phyloP scores from a whole-genome alignment of 2,888 invertebrate genomes.

The Cyclophora punctaria region DNA sequence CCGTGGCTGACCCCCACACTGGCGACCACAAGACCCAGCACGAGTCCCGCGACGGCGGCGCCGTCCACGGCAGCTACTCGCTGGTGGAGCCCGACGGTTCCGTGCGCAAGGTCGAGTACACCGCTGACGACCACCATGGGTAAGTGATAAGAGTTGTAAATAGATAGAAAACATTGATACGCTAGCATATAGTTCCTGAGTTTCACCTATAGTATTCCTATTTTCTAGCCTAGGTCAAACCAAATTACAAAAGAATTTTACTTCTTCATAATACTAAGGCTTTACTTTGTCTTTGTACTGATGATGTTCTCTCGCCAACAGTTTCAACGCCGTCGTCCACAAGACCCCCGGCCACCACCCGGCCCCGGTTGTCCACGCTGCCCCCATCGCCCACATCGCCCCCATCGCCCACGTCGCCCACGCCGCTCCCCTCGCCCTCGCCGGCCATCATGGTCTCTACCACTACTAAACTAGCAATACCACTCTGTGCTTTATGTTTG shows the following conservation, averaged over 20 bases:
- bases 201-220: too few species aligned
- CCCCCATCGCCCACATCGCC: conserved; percentile 45
- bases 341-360: conserved; percentile 69
- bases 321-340: conserved; percentile 74
- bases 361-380: conserved; percentile 29
- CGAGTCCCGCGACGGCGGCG: conserved; percentile 77
- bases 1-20: conserved; percentile 76
- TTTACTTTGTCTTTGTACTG: too few species aligned
- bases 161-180: too few species aligned
- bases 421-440: conserved; percentile 44
- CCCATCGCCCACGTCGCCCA: conserved; percentile 46
- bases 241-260: too few species aligned
- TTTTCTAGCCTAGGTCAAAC: too few species aligned
- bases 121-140: conserved; percentile 77
- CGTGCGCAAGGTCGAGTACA: conserved; percentile 77
- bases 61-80: conserved; percentile 79
- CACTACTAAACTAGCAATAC: conserved; percentile 53
- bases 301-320: conserved; percentile 16
- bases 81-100: conserved; percentile 78
- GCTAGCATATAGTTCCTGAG: too few species aligned
- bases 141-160: conserved; percentile 34
- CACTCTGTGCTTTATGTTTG: conserved; percentile 41
- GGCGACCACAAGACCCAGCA: conserved; percentile 78
- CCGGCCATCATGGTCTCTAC: conserved; percentile 54
- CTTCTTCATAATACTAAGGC: too few species aligned